Percentiles rank a stretch among this genome's conserved stretches.
Conservation (phyloP, 2,797 vertebrate species). For the Sardinella longiceps region DNA sequence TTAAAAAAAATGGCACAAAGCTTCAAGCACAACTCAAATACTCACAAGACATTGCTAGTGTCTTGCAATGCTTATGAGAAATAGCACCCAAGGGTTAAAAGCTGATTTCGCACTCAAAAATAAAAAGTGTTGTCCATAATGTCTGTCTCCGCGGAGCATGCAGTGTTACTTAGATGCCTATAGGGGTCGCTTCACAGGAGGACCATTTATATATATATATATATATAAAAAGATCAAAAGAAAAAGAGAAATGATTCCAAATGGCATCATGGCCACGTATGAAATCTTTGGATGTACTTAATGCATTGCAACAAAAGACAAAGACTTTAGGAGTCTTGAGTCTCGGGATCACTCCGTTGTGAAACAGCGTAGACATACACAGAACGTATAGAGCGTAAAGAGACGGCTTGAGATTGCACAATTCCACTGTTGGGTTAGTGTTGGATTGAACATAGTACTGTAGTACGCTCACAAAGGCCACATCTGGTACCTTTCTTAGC, state of each 20-base stretch:
- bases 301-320: background rate
- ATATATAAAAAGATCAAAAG: background rate
- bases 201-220: background rate
- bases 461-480: background rate
- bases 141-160: background rate
- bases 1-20: background rate
- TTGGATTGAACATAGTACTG: background rate
- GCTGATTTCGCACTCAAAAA: background rate
- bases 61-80: background rate
- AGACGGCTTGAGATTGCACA: slow-evolving; percentile 5
- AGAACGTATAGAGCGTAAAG: background rate
- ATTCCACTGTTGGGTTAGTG: background rate
- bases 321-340: background rate
- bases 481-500: background rate
- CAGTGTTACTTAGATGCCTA: background rate
- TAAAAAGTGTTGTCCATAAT: background rate
- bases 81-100: background rate
- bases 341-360: background rate
- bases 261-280: background rate
- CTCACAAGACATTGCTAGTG: background rate
- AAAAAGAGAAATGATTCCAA: background rate
- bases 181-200: background rate
- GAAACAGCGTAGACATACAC: too few species aligned
- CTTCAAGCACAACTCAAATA: background rate
- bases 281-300: background rate